Conservation (phyloP, 2,797 vertebrate genomes). For the Buphagus erythrorhynchus region DNA sequence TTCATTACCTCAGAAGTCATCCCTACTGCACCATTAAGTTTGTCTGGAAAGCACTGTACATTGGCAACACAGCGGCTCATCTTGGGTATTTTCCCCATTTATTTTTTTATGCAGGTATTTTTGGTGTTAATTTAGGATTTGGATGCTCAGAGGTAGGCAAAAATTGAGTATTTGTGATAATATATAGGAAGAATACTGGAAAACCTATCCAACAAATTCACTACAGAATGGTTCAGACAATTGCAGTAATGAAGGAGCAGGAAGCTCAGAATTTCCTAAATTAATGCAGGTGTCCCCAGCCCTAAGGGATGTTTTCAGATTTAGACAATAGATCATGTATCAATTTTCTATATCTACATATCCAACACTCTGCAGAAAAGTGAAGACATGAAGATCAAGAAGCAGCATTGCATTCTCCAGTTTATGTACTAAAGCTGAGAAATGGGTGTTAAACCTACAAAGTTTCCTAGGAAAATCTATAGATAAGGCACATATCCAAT, state of each 20-base stretch:
- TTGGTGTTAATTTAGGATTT: neutral
- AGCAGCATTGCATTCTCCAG: neutral
- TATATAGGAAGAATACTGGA: neutral
- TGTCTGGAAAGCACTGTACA: neutral
- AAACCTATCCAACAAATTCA: neutral
- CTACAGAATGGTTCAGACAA: neutral
- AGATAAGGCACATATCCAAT: neutral
- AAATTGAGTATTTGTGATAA: neutral
- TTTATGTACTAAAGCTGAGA: neutral
- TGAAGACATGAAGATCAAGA: neutral
- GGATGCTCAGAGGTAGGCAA: neutral
- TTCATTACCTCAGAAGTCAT: neutral
- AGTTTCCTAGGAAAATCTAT: neutral
- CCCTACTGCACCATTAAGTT: neutral
- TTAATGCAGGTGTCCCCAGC: neutral
- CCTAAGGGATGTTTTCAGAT: neutral
- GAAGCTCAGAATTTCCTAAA: neutral
- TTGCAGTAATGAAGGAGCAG: neutral
- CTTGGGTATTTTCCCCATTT: neutral
- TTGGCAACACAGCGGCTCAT: neutral
- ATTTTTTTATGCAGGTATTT: neutral
- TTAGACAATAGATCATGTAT: neutral
- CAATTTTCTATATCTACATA: neutral
- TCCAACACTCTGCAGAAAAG: neutral
- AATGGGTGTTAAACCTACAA: neutral